phyloP scores from a whole-genome alignment of 2,888 invertebrate genomes.

The Tachina fera region DNA sequence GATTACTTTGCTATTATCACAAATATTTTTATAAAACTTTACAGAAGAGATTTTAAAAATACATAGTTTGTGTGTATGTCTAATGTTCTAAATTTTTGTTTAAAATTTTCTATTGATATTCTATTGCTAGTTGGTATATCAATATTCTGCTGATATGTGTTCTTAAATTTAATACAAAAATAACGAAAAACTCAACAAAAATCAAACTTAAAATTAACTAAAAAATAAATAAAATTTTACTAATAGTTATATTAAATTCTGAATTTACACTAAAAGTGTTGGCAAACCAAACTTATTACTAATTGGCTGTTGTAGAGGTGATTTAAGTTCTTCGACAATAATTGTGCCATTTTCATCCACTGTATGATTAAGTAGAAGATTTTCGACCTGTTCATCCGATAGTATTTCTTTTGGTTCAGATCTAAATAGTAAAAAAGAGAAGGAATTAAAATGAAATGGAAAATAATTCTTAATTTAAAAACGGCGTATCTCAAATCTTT shows the following conservation, averaged over 20 bases:
- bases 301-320: constrained; percentile 75
- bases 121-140: constrained; percentile 4
- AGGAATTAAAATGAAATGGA: constrained; percentile 54
- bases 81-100: not conserved
- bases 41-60: not conserved
- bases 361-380: constrained; percentile 80
- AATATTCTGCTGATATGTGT: constrained; percentile 64
- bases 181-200: constrained; percentile 7
- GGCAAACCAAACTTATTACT: constrained; percentile 66
- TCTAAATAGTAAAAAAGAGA: constrained; percentile 74
- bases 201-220: not conserved
- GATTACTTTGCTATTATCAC: constrained; percentile 34
- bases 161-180: constrained; percentile 45
- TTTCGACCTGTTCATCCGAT: constrained; percentile 83
- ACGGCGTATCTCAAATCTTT: too few relatives aligned
- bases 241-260: not conserved
- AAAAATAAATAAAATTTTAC: constrained; percentile 14
- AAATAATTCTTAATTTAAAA: too few relatives aligned
- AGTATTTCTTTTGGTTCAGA: constrained; percentile 82
- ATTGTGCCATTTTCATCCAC: constrained; percentile 80
- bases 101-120: constrained; percentile 13
- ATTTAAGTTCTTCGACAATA: constrained; percentile 79
- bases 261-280: constrained; percentile 63
- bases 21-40: constrained; percentile 15
- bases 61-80: too few relatives aligned